These are phyloP conservation scores for Cepaea nemoralis DNA, from an alignment of 1,140 invertebrate genomes.

Conservation along the genomic window DNA sequence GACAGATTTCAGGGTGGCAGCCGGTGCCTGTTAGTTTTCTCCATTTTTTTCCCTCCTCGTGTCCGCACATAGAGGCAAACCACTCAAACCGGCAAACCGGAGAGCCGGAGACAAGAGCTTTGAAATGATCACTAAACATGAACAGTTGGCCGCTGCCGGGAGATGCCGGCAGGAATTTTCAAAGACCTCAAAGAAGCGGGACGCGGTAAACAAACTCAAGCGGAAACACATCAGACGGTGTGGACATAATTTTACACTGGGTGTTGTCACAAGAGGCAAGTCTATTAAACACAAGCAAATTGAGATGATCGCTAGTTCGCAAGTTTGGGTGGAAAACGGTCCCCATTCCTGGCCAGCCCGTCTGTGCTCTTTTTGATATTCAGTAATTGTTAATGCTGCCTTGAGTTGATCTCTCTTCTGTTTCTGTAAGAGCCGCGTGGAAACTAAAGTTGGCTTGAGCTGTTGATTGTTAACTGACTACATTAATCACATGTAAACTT, in stretches of 20 bases:
- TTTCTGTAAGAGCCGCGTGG: too few relatives aligned
- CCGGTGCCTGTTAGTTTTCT: conserved; percentile 17
- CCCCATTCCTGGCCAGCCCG: too few relatives aligned
- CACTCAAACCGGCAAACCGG: conserved; percentile 21
- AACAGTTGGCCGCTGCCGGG: conserved; percentile 19
- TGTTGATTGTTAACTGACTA: too few relatives aligned
- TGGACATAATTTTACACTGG: conserved; percentile 20
- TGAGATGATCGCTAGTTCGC: not conserved
- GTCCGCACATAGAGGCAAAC: not conserved
- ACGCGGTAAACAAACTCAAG: conserved; percentile 14
- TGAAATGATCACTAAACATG: conserved; percentile 33
- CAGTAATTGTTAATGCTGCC: too few relatives aligned
- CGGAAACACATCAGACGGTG: not conserved
- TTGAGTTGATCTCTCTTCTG: too few relatives aligned
- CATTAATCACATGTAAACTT: too few relatives aligned
- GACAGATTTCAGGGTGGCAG: not conserved
- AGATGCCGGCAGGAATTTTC: conserved; percentile 16
- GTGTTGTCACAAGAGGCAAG: conserved; percentile 25
- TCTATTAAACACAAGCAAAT: conserved; percentile 6
- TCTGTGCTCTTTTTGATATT: too few relatives aligned
- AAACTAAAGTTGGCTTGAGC: too few relatives aligned
- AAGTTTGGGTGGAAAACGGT: too few relatives aligned
- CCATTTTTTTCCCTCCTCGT: not conserved
- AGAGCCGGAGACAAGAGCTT: not conserved
- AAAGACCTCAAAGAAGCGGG: not conserved